Evolutionary conservation across 53 echinoderm and acorn worm species (phyloP), one percentile per base, ranked within the genome.

Genomic region (Glandiceps talaboti): DNA sequence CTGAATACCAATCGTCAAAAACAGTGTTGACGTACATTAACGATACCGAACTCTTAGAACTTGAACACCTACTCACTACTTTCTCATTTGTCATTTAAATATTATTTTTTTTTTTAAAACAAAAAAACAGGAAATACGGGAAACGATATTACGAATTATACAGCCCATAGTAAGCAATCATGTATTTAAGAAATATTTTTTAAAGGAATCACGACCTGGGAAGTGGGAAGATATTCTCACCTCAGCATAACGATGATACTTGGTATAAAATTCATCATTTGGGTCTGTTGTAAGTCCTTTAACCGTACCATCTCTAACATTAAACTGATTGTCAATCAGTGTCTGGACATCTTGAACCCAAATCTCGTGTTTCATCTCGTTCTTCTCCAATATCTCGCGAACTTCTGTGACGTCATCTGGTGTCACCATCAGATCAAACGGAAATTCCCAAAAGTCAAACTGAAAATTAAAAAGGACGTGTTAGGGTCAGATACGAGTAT

Each of bases 191-290:
- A n/a, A n/a, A n/a, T n/a, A n/a, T n/a, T n/a, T n/a, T n/a, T n/a
- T n/a, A n/a, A n/a, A n/a, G n/a, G n/a, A n/a, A n/a, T n/a, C n/a
- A n/a, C n/a, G n/a, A n/a, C n/a, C n/a, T n/a, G n/a, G n/a, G n/a
- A n/a, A n/a, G n/a, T n/a, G n/a, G 20, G 77, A 26, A 30, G 0
- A 82, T 26, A 1, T 33, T 25, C 14, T 80, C 31, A 90, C 94
- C 88, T 93, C 94, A 28, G 87, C 93, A 26, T 83, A 76, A 1
- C 85, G 87, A 77, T 94, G 94, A 30, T 94, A 94, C 32, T 73
- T 76, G 14, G 78, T 89, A 78, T 94, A 94, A 33, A 73, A 87
- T 80, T 12, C 25, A 14, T 1, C 31, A 30, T 31, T 32, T 32
- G 1, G 31, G 26, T 1, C 79, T 27, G 1, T 25, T 14, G 1